Evolutionary conservation across 2,113 vertebrate species (phyloP).

Genomic region (Pseudois nayaur): DNA sequence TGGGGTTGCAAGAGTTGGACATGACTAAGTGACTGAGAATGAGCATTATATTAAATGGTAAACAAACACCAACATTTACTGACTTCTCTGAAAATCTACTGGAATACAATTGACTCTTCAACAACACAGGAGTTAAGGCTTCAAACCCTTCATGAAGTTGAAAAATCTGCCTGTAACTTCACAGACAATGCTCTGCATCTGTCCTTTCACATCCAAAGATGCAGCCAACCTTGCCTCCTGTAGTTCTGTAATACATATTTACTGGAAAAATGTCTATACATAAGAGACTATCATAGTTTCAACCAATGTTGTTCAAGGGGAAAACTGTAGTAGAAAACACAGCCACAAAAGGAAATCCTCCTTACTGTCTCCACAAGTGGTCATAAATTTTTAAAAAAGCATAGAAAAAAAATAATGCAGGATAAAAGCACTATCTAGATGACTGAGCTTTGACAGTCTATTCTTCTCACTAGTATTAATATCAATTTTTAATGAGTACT

Average conservation of each 20-base stretch:
- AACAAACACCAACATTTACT: background rate
- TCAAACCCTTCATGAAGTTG: background rate
- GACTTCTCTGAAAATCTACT: background rate
- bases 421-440: background rate
- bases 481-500: background rate
- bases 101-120: background rate
- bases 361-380: background rate
- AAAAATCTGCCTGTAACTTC: background rate
- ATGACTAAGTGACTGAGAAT: background rate
- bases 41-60: background rate
- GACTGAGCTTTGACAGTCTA: background rate
- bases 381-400: background rate
- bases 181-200: background rate
- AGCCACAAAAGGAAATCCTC: background rate
- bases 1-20: background rate
- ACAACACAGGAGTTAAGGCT: background rate
- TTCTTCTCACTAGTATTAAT: background rate
- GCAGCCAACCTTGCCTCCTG: background rate
- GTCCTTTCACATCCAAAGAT: background rate
- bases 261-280: background rate
- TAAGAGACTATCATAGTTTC: background rate
- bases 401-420: background rate
- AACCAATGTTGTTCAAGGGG: background rate
- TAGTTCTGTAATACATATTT: background rate
- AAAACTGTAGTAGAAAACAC: background rate